Base-by-base conservation (phyloP, 2,888 invertebrate genomes). In the Acanthosepion pharaonis region DNA sequence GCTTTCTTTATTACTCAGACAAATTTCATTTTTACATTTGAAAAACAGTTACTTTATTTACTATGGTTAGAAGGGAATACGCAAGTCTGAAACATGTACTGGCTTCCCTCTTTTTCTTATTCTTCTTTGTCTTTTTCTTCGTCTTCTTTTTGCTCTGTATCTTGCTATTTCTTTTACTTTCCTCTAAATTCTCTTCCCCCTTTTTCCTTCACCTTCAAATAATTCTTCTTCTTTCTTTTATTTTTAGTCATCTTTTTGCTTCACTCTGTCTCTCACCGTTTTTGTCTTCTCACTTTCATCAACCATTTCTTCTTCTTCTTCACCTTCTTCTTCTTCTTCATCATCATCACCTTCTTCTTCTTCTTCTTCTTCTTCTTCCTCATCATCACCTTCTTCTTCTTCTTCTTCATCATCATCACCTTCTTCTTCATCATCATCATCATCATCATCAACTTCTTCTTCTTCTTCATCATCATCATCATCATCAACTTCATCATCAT, bases 371-470 rank as follows among this genome's bases (percentile, higher is more conserved):
- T 4, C 8, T 64, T 2, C 23, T 25, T 64, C 28, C 6, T 5
- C 64, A 28, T 25, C 8, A 20, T 20, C 59, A 0, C 25, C 25
- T 59, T 59, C 25, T 23, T 59, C 59, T 28, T 64, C 28, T 0
- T 64, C 8, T 28, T 28, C 8, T 6, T 23, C 5, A 1, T 64
- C 64, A 1, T 25, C 0, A 4, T 25, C 25, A 0, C 0, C 6
- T 23, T 4, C 8, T 8, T 64, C 28, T 8, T 25, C 8, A 1
- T 64, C 23, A 6, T 64, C 59, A 2, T 59, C 42, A 2, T 42
- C 3, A 59, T 23, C 5, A 23, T 25, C 59, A 25, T 20, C 59
- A 59, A 0, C 59, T 4, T 25, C 20, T 25, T 59, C 59, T 64
- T 28, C 28, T 64, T 20, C 20, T 53, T 33, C 33, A 33, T 1